phyloP scores from a whole-genome alignment of 2,113 vertebrate species.

The Ceyx melanurus region DNA sequence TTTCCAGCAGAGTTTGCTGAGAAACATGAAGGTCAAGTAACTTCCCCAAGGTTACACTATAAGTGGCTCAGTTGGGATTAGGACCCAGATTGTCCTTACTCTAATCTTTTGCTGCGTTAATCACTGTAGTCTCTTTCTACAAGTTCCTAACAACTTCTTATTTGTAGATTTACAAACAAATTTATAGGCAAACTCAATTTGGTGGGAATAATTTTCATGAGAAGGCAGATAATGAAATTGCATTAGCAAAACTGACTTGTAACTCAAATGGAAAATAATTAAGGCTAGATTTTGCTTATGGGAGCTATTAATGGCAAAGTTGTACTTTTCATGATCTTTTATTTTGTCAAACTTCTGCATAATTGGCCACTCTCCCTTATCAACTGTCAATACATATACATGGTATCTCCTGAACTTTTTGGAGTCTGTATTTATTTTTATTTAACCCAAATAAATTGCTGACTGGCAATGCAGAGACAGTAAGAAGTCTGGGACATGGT shows the following conservation, averaged over 20 bases:
- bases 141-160: background rate
- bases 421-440: background rate
- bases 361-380: background rate
- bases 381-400: background rate
- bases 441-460: background rate
- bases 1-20: slow-evolving; percentile 42
- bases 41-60: slow-evolving; percentile 43
- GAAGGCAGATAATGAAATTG: background rate
- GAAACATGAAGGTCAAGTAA: slow-evolving; percentile 58
- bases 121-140: slow-evolving; percentile 4
- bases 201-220: background rate
- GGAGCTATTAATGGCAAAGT: background rate
- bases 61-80: slow-evolving; percentile 65
- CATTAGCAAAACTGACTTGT: background rate
- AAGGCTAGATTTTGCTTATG: background rate
- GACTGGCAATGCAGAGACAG: background rate
- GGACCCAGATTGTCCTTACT: slow-evolving; percentile 1
- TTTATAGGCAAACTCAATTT: background rate
- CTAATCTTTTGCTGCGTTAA: slow-evolving; percentile 52
- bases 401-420: background rate
- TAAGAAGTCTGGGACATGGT: background rate
- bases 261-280: background rate
- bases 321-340: background rate
- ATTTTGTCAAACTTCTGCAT: background rate
- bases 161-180: background rate